A percentile compares a stretch with the other conserved stretches of the same genome.
phyloP scores from a whole-genome alignment of 1,140 invertebrate genomes.

The Bombus consobrinus region DNA sequence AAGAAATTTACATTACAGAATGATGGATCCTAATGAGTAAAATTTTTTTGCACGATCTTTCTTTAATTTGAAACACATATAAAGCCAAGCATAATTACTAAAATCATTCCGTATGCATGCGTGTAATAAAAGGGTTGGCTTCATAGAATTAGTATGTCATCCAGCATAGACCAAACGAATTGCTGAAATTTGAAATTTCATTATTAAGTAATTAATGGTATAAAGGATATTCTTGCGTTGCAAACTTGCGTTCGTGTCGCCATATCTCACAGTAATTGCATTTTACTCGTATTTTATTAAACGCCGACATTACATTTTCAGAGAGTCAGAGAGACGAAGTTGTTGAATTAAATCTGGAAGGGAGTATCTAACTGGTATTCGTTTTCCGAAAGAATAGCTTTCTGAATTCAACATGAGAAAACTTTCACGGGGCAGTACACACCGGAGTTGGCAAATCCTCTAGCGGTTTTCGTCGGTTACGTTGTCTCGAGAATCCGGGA shows the following conservation, averaged over 20 bases:
- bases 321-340: not conserved
- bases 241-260: not conserved
- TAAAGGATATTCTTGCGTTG: not conserved
- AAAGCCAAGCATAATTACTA: not conserved
- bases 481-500: slow-evolving; percentile 23
- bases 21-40: too few relatives aligned
- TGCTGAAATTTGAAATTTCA: not conserved
- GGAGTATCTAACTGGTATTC: not conserved
- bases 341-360: slow-evolving; percentile 16
- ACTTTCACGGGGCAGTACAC: slow-evolving; percentile 34
- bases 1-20: too few relatives aligned
- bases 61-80: not conserved
- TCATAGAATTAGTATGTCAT: not conserved
- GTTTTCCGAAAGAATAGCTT: slow-evolving; percentile 31
- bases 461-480: slow-evolving; percentile 28
- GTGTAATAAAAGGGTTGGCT: not conserved
- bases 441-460: slow-evolving; percentile 39
- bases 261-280: not conserved
- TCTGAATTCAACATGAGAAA: slow-evolving; percentile 53
- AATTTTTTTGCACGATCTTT: too few relatives aligned
- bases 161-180: not conserved
- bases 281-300: slow-evolving; percentile 2
- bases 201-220: not conserved
- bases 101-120: not conserved
- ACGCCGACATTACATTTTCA: not conserved